Evolutionary conservation across 2,888 invertebrate species (phyloP).

Genomic region (Tetragonisca angustula): DNA sequence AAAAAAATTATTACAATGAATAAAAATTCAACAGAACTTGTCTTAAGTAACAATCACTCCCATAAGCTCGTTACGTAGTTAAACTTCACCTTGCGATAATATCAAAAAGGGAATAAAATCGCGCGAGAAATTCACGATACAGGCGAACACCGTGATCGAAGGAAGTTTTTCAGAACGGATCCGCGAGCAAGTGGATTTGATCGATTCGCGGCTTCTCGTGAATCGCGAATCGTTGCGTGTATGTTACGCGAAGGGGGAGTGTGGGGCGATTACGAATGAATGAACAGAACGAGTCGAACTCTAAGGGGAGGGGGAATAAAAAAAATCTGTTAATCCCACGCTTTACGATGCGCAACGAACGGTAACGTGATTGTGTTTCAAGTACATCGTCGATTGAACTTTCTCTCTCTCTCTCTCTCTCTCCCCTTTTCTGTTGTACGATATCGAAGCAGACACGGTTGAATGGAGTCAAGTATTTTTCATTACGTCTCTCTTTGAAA

Average conservation of each 20-base stretch:
- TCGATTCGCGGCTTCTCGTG: background rate
- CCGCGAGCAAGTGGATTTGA: background rate
- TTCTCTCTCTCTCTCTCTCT: too few relatives aligned
- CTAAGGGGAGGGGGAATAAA: too few relatives aligned
- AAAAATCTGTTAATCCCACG: background rate
- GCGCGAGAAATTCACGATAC: too few relatives aligned
- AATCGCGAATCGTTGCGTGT: background rate
- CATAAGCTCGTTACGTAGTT: too few relatives aligned
- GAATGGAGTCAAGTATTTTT: slow-evolving; percentile 9
- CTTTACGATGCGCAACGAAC: background rate
- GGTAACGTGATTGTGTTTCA: background rate
- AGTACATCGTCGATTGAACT: background rate
- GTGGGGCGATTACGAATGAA: background rate
- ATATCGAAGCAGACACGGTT: background rate
- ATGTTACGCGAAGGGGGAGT: background rate
- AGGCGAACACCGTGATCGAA: background rate
- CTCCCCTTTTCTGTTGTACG: background rate
- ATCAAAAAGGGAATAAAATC: too few relatives aligned
- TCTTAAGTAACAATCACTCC: too few relatives aligned
- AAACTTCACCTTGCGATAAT: too few relatives aligned
- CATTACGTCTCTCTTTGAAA: background rate
- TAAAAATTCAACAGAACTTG: too few relatives aligned
- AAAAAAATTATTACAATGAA: too few relatives aligned
- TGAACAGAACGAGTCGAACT: background rate
- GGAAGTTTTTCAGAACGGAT: background rate